A percentile compares a stretch with the other conserved stretches of the same genome.
Conservation (phyloP, 2,888 invertebrate species). For the Allacma fusca region DNA sequence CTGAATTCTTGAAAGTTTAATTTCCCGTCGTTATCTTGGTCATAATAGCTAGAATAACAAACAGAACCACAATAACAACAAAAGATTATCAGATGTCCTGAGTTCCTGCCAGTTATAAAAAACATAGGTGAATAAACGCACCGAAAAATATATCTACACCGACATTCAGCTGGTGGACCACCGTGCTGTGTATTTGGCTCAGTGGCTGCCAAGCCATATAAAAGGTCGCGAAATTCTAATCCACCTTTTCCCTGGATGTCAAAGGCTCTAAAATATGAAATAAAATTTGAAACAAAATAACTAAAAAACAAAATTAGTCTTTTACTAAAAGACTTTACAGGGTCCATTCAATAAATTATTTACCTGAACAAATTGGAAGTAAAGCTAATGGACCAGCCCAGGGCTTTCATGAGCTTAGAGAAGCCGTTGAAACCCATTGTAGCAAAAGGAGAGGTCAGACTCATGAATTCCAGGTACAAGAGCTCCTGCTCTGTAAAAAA, state of each 20-base stretch:
- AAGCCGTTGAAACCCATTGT: constrained; percentile 70
- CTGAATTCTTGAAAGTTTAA: constrained; percentile 71
- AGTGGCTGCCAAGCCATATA: constrained; percentile 72
- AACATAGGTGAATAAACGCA: no score
- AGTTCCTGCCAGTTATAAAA: no score
- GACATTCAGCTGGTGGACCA: constrained; percentile 72
- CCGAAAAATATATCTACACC: constrained; percentile 76
- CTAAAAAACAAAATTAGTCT: no score
- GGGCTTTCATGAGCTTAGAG: constrained; percentile 68
- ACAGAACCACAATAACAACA: no score
- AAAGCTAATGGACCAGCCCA: constrained; percentile 69
- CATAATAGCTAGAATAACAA: constrained; percentile 70
- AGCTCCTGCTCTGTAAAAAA: constrained; percentile 69
- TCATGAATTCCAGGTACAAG: constrained; percentile 69
- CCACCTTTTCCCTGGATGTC: constrained; percentile 68
- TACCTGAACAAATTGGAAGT: constrained; percentile 68
- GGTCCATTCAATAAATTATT: no score
- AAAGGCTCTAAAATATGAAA: constrained; percentile 70
- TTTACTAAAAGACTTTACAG: no score
- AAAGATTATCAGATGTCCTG: no score
- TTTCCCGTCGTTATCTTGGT: constrained; percentile 68
- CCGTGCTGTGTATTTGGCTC: constrained; percentile 74
- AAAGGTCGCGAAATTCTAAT: constrained; percentile 69
- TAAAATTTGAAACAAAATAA: no score
- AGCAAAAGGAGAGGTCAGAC: constrained; percentile 69